phyloP scores from a whole-genome alignment of 2,888 invertebrate genomes.

The Allolobophora icterica region DNA sequence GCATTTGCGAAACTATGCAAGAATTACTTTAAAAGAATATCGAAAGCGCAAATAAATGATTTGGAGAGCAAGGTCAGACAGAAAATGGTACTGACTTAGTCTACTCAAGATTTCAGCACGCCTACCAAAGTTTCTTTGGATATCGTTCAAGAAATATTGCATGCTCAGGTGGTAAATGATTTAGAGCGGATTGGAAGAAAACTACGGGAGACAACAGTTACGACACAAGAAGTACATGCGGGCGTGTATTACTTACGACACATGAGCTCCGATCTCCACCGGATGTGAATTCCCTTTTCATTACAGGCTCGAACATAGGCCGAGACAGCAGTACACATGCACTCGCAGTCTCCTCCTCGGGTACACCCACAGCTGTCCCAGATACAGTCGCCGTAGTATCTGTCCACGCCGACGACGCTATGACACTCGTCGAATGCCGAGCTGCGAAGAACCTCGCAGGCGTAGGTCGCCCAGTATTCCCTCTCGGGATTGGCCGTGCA shows the following conservation, averaged over 20 bases:
- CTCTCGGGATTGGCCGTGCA: conserved; percentile 72
- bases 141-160: not conserved
- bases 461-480: conserved; percentile 78
- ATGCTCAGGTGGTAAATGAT: not conserved
- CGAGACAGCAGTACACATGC: conserved; percentile 85
- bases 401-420: conserved; percentile 71
- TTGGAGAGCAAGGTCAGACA: not conserved
- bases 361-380: conserved; percentile 88
- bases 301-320: conserved; percentile 86
- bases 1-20: not conserved
- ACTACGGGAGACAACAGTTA: not conserved
- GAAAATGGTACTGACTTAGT: not conserved
- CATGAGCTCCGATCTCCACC: conserved; percentile 81
- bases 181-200: not conserved
- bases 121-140: too few relatives aligned
- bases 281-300: conserved; percentile 76
- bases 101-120: too few relatives aligned
- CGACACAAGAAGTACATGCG: not conserved
- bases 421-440: conserved; percentile 79
- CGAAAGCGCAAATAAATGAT: not conserved
- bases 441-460: conserved; percentile 80
- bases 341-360: conserved; percentile 86
- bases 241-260: conserved; percentile 71
- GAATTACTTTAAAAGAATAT: too few relatives aligned
- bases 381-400: conserved; percentile 70